Evolutionary conservation across 1,140 invertebrate species (phyloP), one percentile per base, ranked within the genome.

Genomic region (Lepidurus arcticus): DNA sequence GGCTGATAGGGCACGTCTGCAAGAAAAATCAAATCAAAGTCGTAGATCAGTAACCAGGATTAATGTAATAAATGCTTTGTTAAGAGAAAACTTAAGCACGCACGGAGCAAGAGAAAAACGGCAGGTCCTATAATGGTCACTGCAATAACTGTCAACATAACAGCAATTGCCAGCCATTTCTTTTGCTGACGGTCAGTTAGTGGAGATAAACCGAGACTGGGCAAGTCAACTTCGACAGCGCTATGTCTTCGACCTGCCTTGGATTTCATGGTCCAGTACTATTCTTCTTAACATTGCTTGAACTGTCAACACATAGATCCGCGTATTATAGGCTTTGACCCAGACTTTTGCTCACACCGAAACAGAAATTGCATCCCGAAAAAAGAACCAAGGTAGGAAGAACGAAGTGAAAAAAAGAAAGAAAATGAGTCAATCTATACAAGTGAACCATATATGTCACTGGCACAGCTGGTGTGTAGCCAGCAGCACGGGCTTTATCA

Each of bases 1-100:
- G 53, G 53, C 53, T 65, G 53, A 65, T 65, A 65, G 53, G 53
- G 53, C 53, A 65, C 53, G 53, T 65, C 53, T 65, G 53, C n/a
- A 65, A 34, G 34, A 34, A 65, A 47, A 65, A 65, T 65, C 16
- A 65, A 65, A 65, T 65, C 53, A 65, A 21, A 65, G 1, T n/a
- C 9, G 16, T 7, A 65, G 53, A 65, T 65, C 53, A 65, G n/a
- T 65, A 65, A 65, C 53, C 53, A 65, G 53, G 8, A 65, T 65
- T 21, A 65, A 21, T 65, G 4, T 65, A 7, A 65, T 65, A 21
- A 65, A 65, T 21, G 7, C 1, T 13, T 65, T 65, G 2, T 34
- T 34, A 34, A 9, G 53, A 65, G 16, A 1, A 21, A 65, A 65
- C n/a, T 65, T 65, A 16, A 21, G 53, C 53, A 65, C 53, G 53